These are phyloP conservation scores for Frankliniella intonsa DNA, from an alignment of 2,888 invertebrate species.

Conservation along the genomic window DNA sequence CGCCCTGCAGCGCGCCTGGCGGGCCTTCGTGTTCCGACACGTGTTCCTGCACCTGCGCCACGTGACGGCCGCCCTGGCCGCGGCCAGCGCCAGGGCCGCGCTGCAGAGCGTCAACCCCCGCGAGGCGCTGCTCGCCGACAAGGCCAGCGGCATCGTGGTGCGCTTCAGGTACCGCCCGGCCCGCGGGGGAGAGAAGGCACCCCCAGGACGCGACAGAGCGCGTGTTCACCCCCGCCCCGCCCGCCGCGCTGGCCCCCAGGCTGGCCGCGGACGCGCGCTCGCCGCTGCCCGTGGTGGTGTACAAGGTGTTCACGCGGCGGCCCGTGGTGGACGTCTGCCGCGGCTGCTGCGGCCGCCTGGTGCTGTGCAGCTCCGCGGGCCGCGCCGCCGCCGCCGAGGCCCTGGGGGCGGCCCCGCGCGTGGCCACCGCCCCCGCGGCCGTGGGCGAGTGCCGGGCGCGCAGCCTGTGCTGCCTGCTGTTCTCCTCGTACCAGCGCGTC, in stretches of 20 bases:
- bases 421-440: constrained; percentile 10
- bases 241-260: background rate
- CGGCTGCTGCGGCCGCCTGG: constrained; percentile 1
- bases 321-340: constrained; percentile 9
- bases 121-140: constrained; percentile 3
- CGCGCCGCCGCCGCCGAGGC: background rate
- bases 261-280: background rate
- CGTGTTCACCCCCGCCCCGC: background rate
- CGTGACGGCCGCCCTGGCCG: background rate
- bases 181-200: too few species aligned
- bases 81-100: background rate
- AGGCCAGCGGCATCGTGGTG: constrained; percentile 14
- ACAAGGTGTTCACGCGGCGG: constrained; percentile 10
- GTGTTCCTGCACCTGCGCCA: constrained; percentile 7
- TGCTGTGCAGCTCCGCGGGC: background rate
- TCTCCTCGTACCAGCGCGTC: constrained; percentile 15
- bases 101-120: constrained; percentile 13
- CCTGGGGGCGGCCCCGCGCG: background rate
- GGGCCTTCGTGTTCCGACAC: background rate
- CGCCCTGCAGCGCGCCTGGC: background rate
- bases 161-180: background rate
- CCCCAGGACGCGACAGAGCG: too few species aligned
- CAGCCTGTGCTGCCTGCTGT: background rate
- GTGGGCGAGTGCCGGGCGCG: background rate
- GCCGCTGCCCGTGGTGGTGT: background rate